Percentiles rank a stretch among this genome's conserved stretches.
Conservation (phyloP, 2,888 invertebrate genomes). For the Agrochola circellaris region DNA sequence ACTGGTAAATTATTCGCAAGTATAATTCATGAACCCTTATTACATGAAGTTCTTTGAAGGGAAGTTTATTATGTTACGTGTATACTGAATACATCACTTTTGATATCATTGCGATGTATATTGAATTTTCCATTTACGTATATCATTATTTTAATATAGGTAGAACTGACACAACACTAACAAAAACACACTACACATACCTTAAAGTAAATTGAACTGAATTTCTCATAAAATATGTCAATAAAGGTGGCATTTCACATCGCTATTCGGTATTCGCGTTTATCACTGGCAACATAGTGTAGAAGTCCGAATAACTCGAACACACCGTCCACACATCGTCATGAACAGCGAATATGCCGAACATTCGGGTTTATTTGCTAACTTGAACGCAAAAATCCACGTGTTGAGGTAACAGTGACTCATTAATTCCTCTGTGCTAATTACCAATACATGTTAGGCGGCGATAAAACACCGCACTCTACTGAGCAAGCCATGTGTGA, state of each 20-base stretch:
- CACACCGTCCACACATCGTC: too few relatives aligned
- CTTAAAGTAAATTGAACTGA: constrained; percentile 60
- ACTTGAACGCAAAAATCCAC: too few relatives aligned
- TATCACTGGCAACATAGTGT: too few relatives aligned
- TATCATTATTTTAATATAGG: constrained; percentile 35
- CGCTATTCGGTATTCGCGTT: too few relatives aligned
- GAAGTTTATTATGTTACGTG: constrained; percentile 1
- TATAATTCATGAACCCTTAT: constrained; percentile 50
- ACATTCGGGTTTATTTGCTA: too few relatives aligned
- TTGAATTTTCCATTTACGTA: constrained; percentile 35
- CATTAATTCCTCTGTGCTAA: too few relatives aligned
- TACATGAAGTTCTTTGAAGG: constrained; percentile 20
- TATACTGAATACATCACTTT: constrained; percentile 34
- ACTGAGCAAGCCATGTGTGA: too few relatives aligned
- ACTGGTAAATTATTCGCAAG: constrained; percentile 50
- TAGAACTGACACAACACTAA: constrained; percentile 64
- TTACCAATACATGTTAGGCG: too few relatives aligned
- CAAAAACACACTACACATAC: constrained; percentile 57
- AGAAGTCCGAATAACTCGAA: too few relatives aligned
- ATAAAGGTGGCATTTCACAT: background rate
- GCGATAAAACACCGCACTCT: too few relatives aligned
- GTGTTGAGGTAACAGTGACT: too few relatives aligned
- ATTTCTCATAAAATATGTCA: constrained; percentile 43
- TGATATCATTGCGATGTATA: constrained; percentile 10
- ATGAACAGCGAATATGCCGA: too few relatives aligned